Base-by-base conservation (phyloP, 2,888 invertebrate species). In the Acanthopleura granulata region DNA sequence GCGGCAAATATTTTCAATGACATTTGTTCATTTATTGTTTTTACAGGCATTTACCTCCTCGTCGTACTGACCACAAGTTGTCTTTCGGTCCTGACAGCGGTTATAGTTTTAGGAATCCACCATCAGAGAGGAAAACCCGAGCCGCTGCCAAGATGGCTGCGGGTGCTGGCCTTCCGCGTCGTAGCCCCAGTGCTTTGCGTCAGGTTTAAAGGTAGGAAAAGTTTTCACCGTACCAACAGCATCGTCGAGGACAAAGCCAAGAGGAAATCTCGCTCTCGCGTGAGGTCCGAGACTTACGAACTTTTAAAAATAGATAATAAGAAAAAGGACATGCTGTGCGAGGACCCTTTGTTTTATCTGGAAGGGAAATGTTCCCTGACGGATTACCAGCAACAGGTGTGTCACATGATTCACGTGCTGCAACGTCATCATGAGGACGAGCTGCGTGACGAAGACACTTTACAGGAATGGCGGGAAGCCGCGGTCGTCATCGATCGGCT, bases 21-120 rank as follows among this genome's bases (percentile, higher is more conserved):
- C 4, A 40, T 40, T 40, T 9, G 6, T 6, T 3, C 61, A 61
- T 25, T 30, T 69, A 6, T 49, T 3, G 14, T 74, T 74, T 74
- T 73, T 75, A n/a, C 80, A 89, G 89, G 88, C 78, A 86, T 89
- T 40, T 89, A 89, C 74, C 81, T 89, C 71, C 87, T 88, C 82
- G 84, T 88, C 1, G 87, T 88, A 0, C 78, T 89, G 76, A 82
- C 87, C 12, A 86, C 87, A 79, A 87, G 87, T 74, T 88, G 88
- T 76, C 78, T 88, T 74, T 89, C 88, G 6, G 88, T 89, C 40
- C 79, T 89, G 14, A 84, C 86, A 16, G 86, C 88, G 0, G 89
- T 89, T 22, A 85, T 85, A 72, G 84, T 89, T 16, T 82, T 89
- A 22, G 84, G 87, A 76, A 82, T 89, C 16, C 87, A 88, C 74